These are phyloP conservation scores for Dipodomys merriami DNA, from an alignment of 2,113 vertebrate genomes.

Conservation along the genomic window DNA sequence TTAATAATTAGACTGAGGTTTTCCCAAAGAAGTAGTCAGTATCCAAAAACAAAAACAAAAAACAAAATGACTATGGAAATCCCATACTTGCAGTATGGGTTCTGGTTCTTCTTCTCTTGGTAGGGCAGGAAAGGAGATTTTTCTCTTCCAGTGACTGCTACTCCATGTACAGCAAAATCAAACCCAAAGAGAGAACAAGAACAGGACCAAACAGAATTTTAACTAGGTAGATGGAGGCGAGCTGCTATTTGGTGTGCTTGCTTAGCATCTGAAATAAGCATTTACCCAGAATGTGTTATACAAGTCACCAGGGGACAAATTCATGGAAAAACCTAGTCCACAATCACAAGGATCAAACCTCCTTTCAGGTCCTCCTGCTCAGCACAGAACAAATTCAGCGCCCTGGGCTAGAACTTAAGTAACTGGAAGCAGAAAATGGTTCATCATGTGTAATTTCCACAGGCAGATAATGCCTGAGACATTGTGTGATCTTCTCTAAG, in stretches of 20 bases:
- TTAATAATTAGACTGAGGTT: not conserved
- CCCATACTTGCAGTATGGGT: not conserved
- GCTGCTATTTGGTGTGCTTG: not conserved
- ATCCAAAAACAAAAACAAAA: not conserved
- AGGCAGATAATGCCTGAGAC: conserved; percentile 21
- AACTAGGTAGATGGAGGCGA: not conserved
- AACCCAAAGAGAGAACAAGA: not conserved
- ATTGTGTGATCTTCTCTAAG: not conserved
- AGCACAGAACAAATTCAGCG: conserved; percentile 48
- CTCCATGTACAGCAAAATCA: not conserved
- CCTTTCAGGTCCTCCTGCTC: not conserved
- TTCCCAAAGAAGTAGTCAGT: not conserved
- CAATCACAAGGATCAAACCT: not conserved
- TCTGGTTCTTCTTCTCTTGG: not conserved
- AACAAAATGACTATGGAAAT: not conserved
- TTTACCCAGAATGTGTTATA: not conserved
- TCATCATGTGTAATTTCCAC: conserved; percentile 31
- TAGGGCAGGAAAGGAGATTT: not conserved
- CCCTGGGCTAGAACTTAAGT: conserved; percentile 48
- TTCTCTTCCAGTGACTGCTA: not conserved
- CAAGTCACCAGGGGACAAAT: not conserved
- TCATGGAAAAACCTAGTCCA: not conserved
- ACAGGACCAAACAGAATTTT: not conserved
- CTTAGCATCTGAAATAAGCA: conserved; percentile 9
- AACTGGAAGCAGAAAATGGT: conserved; percentile 40